Evolutionary conservation across 1,140 invertebrate genomes (phyloP).

Genomic region (Dreissena rostriformis): DNA sequence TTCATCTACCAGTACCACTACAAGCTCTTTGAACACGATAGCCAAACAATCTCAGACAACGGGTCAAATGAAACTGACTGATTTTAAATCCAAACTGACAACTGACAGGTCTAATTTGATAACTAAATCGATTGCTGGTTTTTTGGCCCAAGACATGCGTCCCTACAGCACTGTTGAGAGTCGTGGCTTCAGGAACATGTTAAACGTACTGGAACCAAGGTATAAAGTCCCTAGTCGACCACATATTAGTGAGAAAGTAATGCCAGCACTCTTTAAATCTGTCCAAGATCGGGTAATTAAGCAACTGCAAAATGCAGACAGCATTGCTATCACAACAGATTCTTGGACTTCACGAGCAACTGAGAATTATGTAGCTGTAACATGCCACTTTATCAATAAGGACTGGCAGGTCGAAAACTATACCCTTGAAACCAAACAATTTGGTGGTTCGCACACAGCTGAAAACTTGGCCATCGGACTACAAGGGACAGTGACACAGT

Average conservation of each 20-base stretch:
- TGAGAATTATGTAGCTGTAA: conserved; percentile 38
- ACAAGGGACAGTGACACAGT: background rate
- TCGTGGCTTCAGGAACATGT: conserved; percentile 24
- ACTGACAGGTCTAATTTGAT: background rate
- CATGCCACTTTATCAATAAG: conserved; percentile 29
- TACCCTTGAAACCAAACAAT: conserved; percentile 22
- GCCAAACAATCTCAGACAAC: background rate
- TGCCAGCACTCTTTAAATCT: background rate
- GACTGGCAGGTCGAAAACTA: conserved; percentile 18
- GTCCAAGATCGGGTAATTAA: background rate
- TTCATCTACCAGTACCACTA: background rate
- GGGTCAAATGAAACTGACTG: background rate
- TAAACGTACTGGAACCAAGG: conserved; percentile 11
- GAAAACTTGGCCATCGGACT: conserved; percentile 7
- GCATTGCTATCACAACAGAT: conserved; percentile 31
- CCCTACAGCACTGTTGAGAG: conserved; percentile 26
- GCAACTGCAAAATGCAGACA: background rate
- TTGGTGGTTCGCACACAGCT: conserved; percentile 24
- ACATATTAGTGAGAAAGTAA: conserved; percentile 34
- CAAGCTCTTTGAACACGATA: no score
- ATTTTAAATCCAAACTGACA: conserved; percentile 19
- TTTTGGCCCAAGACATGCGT: conserved; percentile 24
- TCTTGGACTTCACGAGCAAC: conserved; percentile 29
- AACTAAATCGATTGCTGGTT: background rate
- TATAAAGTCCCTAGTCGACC: conserved; percentile 35